Evolutionary conservation across 2,888 invertebrate species (phyloP), one percentile per base, ranked within the genome.

Genomic region (Gastrophysa polygoni): DNA sequence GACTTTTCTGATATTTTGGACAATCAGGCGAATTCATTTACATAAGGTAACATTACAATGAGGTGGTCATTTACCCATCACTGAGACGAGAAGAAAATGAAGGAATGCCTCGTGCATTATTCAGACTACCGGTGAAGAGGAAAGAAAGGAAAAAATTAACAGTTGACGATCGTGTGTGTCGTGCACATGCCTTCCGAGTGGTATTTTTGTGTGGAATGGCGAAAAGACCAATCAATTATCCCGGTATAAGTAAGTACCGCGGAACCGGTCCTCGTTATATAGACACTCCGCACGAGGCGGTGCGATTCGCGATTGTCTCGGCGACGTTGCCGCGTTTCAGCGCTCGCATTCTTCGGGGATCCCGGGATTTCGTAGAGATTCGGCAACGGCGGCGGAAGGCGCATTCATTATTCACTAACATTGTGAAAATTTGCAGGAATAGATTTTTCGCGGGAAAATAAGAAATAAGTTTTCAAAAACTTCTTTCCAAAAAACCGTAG

Each of bases 181-280:
- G 63, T 55, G 60, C 57, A 63, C 63, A 63, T 69, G 58, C 66
- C 64, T 62, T 63, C 65, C 59, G 50, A 63, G 57, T 57, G 58
- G 66, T 59, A 70, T 68, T 68, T 70, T 70, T 68, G 68, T 58
- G 61, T 57, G 59, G 59, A 66, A 68, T 67, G 66, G 64, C 63
- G 68, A 68, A 68, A 70, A 69, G 66, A 59, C 60, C 58, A 70
- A 70, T 72, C 70, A 68, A 57, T 59, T 63, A 63, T 63, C 56
- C n/a, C 59, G 56, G 38, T 38, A 38, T 38, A 51, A 32, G 34
- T 52, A 34, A 24, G 24, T 24, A 24, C 7, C 51, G 56, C 43
- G 51, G 57, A 71, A 70, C 71, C 71, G 70, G 71, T 71, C 67
- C 63, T 68, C 63, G 65, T 70, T 69, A 69, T 63, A 48, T 59